phyloP scores from a whole-genome alignment of 2,797 vertebrate species.

The Neoniphon sammara region DNA sequence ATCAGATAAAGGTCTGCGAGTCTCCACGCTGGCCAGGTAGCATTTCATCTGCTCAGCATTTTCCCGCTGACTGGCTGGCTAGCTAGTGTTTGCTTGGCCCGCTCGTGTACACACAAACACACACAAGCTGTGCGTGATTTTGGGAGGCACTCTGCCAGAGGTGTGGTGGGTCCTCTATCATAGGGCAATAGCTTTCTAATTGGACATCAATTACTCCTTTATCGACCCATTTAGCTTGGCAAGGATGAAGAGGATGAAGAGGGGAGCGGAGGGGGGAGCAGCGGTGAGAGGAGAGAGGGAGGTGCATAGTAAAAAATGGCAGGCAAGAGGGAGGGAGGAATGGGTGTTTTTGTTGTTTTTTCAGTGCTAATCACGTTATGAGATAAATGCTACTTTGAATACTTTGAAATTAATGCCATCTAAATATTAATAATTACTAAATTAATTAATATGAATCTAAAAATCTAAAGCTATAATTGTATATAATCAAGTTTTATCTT shows the following conservation, averaged over 20 bases:
- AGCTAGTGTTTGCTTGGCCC: constrained; percentile 15
- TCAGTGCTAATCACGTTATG: too few relatives aligned
- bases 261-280: neutral
- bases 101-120: neutral
- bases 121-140: constrained; percentile 15
- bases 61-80: constrained; percentile 4
- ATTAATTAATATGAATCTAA: too few relatives aligned
- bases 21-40: constrained; percentile 23
- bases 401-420: too few relatives aligned
- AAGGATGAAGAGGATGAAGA: constrained; percentile 18
- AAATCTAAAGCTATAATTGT: too few relatives aligned
- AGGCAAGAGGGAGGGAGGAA: too few relatives aligned
- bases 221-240: constrained; percentile 61
- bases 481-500: too few relatives aligned
- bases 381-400: too few relatives aligned
- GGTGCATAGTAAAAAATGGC: neutral
- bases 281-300: constrained; percentile 6
- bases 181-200: constrained; percentile 63
- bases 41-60: constrained; percentile 36
- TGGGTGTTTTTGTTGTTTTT: too few relatives aligned
- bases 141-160: constrained; percentile 53
- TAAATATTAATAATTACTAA: too few relatives aligned
- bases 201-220: constrained; percentile 64
- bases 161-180: constrained; percentile 63
- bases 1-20: constrained; percentile 22